Evolutionary conservation across 2,797 vertebrate species (phyloP), one percentile per base, ranked within the genome.

Genomic region (Glyptemys insculpta): DNA sequence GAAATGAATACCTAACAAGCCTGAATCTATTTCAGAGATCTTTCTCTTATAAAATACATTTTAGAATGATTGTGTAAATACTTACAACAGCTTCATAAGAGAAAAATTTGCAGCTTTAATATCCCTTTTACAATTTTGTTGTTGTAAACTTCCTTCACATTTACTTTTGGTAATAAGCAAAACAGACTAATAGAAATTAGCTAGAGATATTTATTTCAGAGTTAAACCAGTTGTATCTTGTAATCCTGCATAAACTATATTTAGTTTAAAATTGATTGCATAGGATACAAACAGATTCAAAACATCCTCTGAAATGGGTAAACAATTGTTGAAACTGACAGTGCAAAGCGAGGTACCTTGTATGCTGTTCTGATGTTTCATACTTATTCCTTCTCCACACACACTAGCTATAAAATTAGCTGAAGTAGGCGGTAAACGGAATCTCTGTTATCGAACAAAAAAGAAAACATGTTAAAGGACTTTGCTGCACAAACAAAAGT

Each of bases 381-480:
- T 57, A 52, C 84, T 95, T 91, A 79, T 59, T 94, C 86, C 85
- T 86, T 96, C 87, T 86, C 97, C 94, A 41, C 47, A 96, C 16
- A 99, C 98, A 68, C 93, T 98, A 59, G 98, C 97, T 1, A 98
- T 96, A 92, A 99, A 96, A 95, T 98, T 93, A 19, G 95, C 5
- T 1, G 97, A 93, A 34, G 98, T 93, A 72, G 98, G 98, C 4
- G 93, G 96, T 95, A 99, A 98, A 85, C 96, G 98, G 94, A 99
- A 98, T 95, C 99, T 99, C 99, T 99, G 94, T 84, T 29, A 95
- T 91, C 79, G 95, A 81, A 96, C 9, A 89, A 3, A 83, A 89
- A 37, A 59, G 18, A 4, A 90, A 11, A 85, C 0, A 0, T 3
- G 3, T 78, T 18, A 87, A n/a, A 90, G 25, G n/a, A 52, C 56